Evolutionary conservation across 2,113 vertebrate genomes (phyloP).

Genomic region (Myotis lucifugus): DNA sequence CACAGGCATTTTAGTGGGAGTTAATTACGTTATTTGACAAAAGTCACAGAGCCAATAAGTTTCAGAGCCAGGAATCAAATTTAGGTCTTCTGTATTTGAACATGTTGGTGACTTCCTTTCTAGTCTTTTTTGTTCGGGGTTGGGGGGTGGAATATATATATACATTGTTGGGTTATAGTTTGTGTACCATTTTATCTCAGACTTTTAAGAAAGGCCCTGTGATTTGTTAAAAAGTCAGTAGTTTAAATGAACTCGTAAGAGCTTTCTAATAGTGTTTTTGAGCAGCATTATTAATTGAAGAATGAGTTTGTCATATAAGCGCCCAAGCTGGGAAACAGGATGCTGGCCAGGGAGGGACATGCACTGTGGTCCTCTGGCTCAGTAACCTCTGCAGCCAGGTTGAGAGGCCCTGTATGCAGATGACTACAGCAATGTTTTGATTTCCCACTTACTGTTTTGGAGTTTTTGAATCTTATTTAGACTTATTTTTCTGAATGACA

Average conservation of each 20-base stretch:
- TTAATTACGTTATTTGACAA: neutral
- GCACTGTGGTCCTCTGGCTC: neutral
- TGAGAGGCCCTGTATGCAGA: neutral
- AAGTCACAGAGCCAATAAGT: neutral
- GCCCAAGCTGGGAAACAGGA: neutral
- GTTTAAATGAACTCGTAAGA: neutral
- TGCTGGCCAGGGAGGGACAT: neutral
- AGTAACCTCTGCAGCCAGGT: neutral
- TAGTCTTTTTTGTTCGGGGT: neutral
- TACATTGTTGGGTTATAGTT: neutral
- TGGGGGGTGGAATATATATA: neutral
- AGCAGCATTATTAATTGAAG: constrained; percentile 1
- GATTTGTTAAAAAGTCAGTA: neutral
- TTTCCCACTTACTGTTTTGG: neutral
- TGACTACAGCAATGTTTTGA: neutral
- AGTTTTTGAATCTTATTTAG: neutral
- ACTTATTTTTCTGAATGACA: neutral
- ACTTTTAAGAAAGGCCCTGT: neutral
- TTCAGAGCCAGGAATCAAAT: neutral
- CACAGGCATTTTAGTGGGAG: neutral
- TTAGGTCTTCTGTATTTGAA: neutral
- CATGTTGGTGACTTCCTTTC: neutral
- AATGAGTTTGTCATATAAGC: neutral
- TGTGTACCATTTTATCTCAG: neutral
- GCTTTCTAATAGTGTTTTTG: neutral